Conservation (phyloP, 2,797 vertebrate species). For the Eutrigla gurnardus region DNA sequence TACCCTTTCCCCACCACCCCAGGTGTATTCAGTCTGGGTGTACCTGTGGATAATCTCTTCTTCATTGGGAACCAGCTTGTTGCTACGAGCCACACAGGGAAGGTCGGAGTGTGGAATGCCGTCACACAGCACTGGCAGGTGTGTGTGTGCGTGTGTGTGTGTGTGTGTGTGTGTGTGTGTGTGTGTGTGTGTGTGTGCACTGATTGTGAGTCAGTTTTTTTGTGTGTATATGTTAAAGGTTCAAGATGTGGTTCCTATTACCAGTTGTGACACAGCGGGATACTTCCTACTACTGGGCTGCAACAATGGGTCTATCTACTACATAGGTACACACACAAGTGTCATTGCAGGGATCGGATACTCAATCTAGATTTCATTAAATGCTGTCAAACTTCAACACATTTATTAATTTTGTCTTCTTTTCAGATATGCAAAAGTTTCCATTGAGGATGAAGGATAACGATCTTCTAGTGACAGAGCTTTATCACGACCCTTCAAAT, state of each 20-base stretch:
- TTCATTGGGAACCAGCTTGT: conserved; percentile 99
- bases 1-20: not conserved
- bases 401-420: not conserved
- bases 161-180: not conserved
- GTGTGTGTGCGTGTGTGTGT: not conserved
- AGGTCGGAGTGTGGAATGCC: conserved; percentile 99
- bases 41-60: conserved; percentile 96
- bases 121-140: conserved; percentile 99
- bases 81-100: conserved; percentile 97
- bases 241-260: conserved; percentile 98
- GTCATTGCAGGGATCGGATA: not conserved
- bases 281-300: conserved; percentile 96
- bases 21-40: conserved; percentile 96
- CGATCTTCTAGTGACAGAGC: conserved; percentile 95
- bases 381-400: not conserved
- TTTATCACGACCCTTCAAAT: conserved; percentile 97
- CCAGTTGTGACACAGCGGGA: conserved; percentile 96
- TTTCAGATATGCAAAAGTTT: conserved; percentile 97
- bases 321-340: conserved; percentile 88
- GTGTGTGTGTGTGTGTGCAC: not conserved
- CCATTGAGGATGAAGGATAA: conserved; percentile 98
- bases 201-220: conserved; percentile 7
- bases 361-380: not conserved
- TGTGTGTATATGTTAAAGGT: conserved; percentile 82
- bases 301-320: conserved; percentile 98